Evolutionary conservation across 2,797 vertebrate species (phyloP).

Genomic region (Amazonetta brasiliensis): DNA sequence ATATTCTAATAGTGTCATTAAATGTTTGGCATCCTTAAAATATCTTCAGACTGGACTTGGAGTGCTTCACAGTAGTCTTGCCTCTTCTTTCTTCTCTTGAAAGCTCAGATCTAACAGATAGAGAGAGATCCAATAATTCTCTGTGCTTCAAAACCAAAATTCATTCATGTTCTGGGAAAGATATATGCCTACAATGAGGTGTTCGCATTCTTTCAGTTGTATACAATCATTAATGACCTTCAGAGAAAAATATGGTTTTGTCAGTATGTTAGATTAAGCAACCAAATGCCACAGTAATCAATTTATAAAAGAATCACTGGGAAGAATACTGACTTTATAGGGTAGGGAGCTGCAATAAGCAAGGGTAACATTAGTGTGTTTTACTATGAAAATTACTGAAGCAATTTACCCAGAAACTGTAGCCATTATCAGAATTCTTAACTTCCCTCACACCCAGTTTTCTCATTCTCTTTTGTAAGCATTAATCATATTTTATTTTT

Average conservation of each 20-base stretch:
- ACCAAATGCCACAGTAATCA: background rate
- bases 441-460: background rate
- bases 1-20: background rate
- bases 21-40: background rate
- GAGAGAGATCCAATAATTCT: background rate
- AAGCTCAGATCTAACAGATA: background rate
- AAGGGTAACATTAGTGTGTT: background rate
- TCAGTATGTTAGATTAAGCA: background rate
- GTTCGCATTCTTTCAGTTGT: background rate
- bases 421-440: constrained; percentile 47
- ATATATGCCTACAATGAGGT: background rate
- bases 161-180: background rate
- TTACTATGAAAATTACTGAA: constrained; percentile 50
- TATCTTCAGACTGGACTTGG: background rate
- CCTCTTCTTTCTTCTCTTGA: background rate
- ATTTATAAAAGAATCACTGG: constrained; percentile 2
- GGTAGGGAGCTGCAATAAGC: constrained; percentile 10
- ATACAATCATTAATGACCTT: background rate
- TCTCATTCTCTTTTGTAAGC: constrained; percentile 50
- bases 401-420: constrained; percentile 47
- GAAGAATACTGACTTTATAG: constrained; percentile 15
- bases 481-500: constrained; percentile 73
- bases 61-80: background rate
- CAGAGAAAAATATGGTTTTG: background rate
- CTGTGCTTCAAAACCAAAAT: background rate